Percentiles rank a stretch among this genome's conserved stretches.
Evolutionary conservation across 2,797 vertebrate species (phyloP).

Genomic region (Chloroceryle inda): DNA sequence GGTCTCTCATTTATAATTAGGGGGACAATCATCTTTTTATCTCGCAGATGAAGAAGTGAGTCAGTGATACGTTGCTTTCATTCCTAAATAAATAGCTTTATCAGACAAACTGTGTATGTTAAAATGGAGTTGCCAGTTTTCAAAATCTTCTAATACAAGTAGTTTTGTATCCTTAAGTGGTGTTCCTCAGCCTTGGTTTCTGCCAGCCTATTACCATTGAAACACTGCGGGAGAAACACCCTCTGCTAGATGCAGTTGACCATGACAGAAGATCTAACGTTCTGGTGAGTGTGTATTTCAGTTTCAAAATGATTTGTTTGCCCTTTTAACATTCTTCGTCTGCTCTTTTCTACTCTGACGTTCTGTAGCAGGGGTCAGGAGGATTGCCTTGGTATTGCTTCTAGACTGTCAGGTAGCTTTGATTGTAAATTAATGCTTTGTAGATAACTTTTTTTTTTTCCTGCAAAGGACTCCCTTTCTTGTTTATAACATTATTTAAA

Average conservation of each 20-base stretch:
- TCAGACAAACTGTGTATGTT: not conserved
- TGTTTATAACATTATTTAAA: not conserved
- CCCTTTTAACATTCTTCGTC: not conserved
- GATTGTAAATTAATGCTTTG: not conserved
- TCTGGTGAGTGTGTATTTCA: constrained; percentile 83
- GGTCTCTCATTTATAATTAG: not conserved
- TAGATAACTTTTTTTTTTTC: not conserved
- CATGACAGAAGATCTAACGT: constrained; percentile 85
- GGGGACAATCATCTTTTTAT: not conserved
- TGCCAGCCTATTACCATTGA: constrained; percentile 87
- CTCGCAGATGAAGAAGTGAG: not conserved
- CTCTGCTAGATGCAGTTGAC: constrained; percentile 91
- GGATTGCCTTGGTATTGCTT: not conserved
- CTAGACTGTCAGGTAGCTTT: not conserved
- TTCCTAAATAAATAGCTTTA: not conserved
- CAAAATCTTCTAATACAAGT: not conserved
- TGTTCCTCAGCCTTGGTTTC: constrained; percentile 86
- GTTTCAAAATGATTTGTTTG: not conserved
- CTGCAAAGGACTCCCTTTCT: not conserved
- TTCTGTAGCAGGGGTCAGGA: not conserved
- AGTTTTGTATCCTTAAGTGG: constrained; percentile 53
- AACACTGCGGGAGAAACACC: constrained; percentile 85
- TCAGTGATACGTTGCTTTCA: not conserved
- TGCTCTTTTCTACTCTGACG: too few species aligned
- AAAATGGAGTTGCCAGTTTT: not conserved